Evolutionary conservation across 2,797 vertebrate genomes (phyloP).

Genomic region (Columba guinea): DNA sequence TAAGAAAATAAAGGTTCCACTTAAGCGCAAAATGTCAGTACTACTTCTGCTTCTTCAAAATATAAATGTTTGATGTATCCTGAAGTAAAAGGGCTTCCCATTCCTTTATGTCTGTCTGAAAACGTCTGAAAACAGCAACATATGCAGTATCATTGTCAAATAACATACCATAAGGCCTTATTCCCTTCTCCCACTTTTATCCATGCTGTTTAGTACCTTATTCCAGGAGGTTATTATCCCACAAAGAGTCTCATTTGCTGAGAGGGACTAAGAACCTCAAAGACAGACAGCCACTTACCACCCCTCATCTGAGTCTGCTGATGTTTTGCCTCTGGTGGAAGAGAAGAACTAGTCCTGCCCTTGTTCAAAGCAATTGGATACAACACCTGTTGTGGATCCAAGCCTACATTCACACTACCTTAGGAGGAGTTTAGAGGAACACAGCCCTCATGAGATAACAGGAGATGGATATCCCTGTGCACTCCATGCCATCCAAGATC

Average conservation of each 20-base stretch:
- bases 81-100: neutral
- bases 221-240: neutral
- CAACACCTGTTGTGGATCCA: neutral
- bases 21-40: neutral
- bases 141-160: neutral
- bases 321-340: neutral
- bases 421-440: neutral
- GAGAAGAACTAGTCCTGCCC: neutral
- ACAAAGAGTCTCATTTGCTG: neutral
- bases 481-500: neutral
- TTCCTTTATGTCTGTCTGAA: neutral
- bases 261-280: neutral
- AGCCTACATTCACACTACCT: neutral
- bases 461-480: neutral
- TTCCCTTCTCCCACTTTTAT: neutral
- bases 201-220: neutral
- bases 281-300: neutral
- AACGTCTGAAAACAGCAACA: neutral
- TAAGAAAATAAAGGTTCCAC: neutral
- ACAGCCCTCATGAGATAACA: rapidly evolving
- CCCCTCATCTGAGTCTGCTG: neutral
- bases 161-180: neutral
- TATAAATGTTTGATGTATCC: neutral
- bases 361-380: neutral
- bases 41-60: neutral